These are phyloP conservation scores for Potamilus streckersoni DNA, from an alignment of 1,140 invertebrate species.

Conservation along the genomic window DNA sequence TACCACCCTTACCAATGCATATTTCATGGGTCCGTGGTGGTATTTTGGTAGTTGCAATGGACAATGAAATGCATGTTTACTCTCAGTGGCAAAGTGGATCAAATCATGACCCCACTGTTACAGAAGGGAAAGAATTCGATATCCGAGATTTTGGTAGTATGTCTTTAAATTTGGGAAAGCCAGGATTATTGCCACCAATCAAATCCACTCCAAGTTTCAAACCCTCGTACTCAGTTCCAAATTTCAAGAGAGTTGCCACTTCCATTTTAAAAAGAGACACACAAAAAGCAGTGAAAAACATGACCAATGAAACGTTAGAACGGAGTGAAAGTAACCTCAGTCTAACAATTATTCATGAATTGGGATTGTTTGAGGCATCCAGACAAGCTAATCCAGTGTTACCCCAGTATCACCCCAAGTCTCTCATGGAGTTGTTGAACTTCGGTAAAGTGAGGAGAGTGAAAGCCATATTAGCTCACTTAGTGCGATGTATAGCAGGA, in stretches of 20 bases:
- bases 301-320: conserved; percentile 33
- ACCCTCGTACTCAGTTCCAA: conserved; percentile 51
- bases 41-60: conserved; percentile 98
- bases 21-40: conserved; percentile 98
- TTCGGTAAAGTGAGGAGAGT: conserved; percentile 91
- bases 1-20: conserved; percentile 97
- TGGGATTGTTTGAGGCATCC: conserved; percentile 96
- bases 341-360: conserved; percentile 73
- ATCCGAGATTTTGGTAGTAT: conserved; percentile 17
- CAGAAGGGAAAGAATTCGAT: conserved; percentile 25
- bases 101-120: neutral
- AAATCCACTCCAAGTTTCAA: conserved; percentile 33
- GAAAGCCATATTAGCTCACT: conserved; percentile 96
- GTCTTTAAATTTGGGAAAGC: conserved; percentile 25
- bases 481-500: conserved; percentile 77
- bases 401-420: conserved; percentile 99
- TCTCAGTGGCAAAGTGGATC: conserved; percentile 84
- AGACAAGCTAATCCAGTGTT: conserved; percentile 94
- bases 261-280: conserved; percentile 28
- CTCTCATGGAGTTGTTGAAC: conserved; percentile 98
- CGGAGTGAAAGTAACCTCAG: conserved; percentile 57
- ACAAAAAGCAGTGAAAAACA: conserved; percentile 39
- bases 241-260: conserved; percentile 41
- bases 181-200: conserved; percentile 17
- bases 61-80: conserved; percentile 99